Base-by-base conservation (phyloP, 2,113 vertebrate genomes). In the Scomber colias region DNA sequence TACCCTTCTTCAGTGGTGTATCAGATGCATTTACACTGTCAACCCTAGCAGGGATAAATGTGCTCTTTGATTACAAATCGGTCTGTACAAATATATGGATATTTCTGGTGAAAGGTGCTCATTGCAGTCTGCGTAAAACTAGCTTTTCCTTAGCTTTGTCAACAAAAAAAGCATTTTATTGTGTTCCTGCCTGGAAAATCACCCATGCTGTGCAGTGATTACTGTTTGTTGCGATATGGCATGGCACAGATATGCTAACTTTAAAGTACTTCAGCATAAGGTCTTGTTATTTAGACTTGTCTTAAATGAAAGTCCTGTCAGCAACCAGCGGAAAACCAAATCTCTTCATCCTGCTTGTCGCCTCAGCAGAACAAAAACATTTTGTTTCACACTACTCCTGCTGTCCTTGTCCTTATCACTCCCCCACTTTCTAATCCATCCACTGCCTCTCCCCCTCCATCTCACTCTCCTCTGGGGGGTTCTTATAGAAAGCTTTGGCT, bases 401-500 rank as follows among this genome's bases (percentile, higher is more conserved):
- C 71, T 79, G 83, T 84, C 83, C 76, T 81, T 71, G 60, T 85
- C 72, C 70, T 91, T 87, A 90, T 93, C 90, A 67, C 73, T 79
- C 75, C 65, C 13, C 69, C 64, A 57, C 71, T 73, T 80, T 84
- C 79, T 88, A 81, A 90, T 87, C 81, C 84, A 79, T 77, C 78
- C 71, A 11, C 72, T 69, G 81, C 71, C 81, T 79, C 75, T 30
- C 69, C 68, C 61, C 72, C 72, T 66, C 15, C 16, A 13, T 71
- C 81, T 79, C 62, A 7, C 75, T 74, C 65, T 83, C 65, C 81
- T 87, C 79, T 69, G 66, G 68, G 62, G 77, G 85, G 21, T 65
- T 84, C 82, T 87, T 87, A 81, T 69, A 81, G 90, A 91, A 91
- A 65, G 87, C 89, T 88, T 53, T 66, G 77, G 72, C 78, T 82